These are phyloP conservation scores for Erebia ligea DNA, from an alignment of 2,888 invertebrate species.

Conservation along the genomic window DNA sequence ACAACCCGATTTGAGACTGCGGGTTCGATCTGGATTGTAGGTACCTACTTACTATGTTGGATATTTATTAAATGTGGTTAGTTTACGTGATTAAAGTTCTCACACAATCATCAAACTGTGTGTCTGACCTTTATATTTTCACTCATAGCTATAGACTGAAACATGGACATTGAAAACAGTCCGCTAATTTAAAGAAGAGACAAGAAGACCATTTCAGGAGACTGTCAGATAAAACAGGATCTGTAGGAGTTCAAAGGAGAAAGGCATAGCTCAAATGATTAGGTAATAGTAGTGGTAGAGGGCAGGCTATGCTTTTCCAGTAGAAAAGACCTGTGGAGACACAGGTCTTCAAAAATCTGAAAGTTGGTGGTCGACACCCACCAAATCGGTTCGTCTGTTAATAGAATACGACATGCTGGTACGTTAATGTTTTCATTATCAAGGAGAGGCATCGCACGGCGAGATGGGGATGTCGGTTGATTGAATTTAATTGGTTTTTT, in stretches of 20 bases:
- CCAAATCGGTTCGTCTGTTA: not conserved
- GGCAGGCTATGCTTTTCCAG: not conserved
- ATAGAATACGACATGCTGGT: constrained; percentile 19
- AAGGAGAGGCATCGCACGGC: constrained; percentile 36
- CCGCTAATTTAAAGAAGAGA: too few species aligned
- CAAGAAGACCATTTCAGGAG: too few species aligned
- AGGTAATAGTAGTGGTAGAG: not conserved
- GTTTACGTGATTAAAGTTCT: too few species aligned
- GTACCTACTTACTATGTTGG: too few species aligned
- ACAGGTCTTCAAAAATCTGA: too few species aligned
- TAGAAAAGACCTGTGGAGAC: not conserved
- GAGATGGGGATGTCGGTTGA: constrained; percentile 49
- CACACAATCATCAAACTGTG: too few species aligned
- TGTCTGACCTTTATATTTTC: not conserved
- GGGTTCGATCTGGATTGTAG: too few species aligned
- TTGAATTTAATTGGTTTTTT: constrained; percentile 68
- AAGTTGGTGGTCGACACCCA: not conserved
- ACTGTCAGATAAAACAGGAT: too few species aligned
- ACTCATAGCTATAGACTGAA: not conserved
- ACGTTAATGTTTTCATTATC: constrained; percentile 59
- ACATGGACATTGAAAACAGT: not conserved
- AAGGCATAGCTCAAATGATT: not conserved
- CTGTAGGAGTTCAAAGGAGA: not conserved
- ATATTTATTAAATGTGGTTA: not conserved
- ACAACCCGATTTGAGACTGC: not conserved